These are phyloP conservation scores for Gorsachius goisagi DNA, from an alignment of 2,113 vertebrate genomes.

Conservation along the genomic window DNA sequence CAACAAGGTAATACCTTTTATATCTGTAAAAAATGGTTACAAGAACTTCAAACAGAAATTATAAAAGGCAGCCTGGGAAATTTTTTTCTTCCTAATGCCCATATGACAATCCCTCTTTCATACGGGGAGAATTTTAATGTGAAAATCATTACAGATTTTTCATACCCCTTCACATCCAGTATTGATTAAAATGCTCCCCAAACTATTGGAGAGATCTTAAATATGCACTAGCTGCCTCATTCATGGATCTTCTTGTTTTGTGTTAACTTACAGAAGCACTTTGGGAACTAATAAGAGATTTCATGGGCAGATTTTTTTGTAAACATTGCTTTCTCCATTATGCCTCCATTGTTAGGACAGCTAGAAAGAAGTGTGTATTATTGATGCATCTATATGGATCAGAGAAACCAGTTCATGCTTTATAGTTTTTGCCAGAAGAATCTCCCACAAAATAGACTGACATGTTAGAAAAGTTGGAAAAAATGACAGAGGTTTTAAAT, in stretches of 20 bases:
- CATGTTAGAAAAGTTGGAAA: neutral
- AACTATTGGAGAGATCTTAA: neutral
- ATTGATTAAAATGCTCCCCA: neutral
- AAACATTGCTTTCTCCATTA: neutral
- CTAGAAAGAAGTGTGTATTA: neutral
- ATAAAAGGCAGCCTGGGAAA: neutral
- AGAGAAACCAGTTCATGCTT: neutral
- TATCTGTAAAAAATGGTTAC: conserved; percentile 33
- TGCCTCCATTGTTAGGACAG: neutral
- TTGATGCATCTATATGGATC: neutral
- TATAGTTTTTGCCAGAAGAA: neutral
- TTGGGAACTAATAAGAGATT: neutral
- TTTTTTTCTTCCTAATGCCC: neutral
- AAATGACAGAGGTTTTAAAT: conserved; percentile 3
- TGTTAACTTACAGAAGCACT: neutral
- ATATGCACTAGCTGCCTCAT: neutral
- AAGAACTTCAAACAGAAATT: conserved; percentile 31
- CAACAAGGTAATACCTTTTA: conserved; percentile 27
- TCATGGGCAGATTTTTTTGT: neutral
- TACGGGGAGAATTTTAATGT: neutral
- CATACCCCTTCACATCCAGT: neutral
- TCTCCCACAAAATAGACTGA: neutral
- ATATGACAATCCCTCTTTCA: neutral
- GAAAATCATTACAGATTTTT: conserved; percentile 2
- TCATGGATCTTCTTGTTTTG: neutral